Percentiles rank a stretch among this genome's conserved stretches.
Evolutionary conservation across 2,797 vertebrate species (phyloP).

Genomic region (Ptychadena robeensis): DNA sequence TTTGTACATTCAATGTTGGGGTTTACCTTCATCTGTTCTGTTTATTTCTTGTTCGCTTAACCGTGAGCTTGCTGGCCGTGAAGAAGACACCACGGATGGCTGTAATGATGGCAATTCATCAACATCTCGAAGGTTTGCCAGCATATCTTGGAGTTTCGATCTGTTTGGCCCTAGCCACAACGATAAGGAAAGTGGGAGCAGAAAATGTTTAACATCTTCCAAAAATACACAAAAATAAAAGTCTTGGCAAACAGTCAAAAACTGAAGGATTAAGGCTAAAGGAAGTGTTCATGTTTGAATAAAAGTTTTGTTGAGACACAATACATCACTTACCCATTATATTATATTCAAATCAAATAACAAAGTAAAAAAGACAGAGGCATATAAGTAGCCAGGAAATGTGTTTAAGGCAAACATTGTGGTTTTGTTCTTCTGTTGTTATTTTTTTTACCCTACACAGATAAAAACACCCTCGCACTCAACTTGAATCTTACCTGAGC

Average conservation of each 20-base stretch:
- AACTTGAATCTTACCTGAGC: conserved; percentile 78
- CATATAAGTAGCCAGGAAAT: too few species aligned
- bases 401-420: too few species aligned
- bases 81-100: conserved; percentile 86
- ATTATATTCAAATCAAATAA: too few species aligned
- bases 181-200: conserved; percentile 40
- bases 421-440: too few species aligned
- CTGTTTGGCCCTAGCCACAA: conserved; percentile 90
- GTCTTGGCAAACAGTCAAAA: neutral
- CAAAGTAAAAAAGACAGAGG: too few species aligned
- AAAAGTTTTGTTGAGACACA: too few species aligned
- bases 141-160: conserved; percentile 98
- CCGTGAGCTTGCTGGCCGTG: conserved; percentile 85
- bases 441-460: neutral
- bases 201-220: neutral
- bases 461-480: conserved; percentile 69
- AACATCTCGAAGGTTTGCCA: conserved; percentile 95
- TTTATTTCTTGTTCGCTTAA: conserved; percentile 90
- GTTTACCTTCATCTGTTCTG: conserved; percentile 90
- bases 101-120: conserved; percentile 95
- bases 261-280: neutral
- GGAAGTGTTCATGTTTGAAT: too few species aligned
- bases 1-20: too few species aligned
- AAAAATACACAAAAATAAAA: neutral
- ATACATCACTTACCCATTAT: too few species aligned